These are phyloP conservation scores for Ondatra zibethicus DNA, from an alignment of 2,113 vertebrate genomes.

Conservation along the genomic window DNA sequence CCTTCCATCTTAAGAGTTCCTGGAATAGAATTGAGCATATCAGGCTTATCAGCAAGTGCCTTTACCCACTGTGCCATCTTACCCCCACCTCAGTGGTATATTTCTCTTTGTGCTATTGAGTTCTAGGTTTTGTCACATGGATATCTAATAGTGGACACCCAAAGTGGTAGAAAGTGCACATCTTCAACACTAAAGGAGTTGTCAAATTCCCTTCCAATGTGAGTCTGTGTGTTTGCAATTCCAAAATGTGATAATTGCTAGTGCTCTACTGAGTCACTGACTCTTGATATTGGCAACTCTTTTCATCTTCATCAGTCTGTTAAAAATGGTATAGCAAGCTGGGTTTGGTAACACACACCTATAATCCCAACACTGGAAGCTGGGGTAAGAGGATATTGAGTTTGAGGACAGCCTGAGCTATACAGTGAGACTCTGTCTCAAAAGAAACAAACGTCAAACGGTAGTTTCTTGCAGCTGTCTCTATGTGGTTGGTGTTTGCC, in stretches of 20 bases:
- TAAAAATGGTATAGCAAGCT: not conserved
- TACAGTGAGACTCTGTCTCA: no score
- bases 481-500: not conserved
- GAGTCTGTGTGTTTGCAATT: not conserved
- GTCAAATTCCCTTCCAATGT: not conserved
- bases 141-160: not conserved
- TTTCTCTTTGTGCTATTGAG: not conserved
- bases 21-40: not conserved
- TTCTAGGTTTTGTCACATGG: not conserved
- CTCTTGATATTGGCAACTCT: not conserved
- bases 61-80: not conserved
- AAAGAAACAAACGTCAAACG: not conserved
- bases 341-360: not conserved
- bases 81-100: not conserved
- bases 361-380: not conserved
- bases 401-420: no score
- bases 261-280: not conserved
- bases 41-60: not conserved
- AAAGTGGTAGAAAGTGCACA: not conserved
- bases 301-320: not conserved
- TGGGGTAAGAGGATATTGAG: not conserved
- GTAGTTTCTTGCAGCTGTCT: not conserved
- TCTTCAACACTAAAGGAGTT: not conserved
- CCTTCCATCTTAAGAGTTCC: not conserved
- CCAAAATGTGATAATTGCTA: no score